Evolutionary conservation across 2,888 invertebrate genomes (phyloP), one percentile per base, ranked within the genome.

Genomic region (Folsomia candida): DNA sequence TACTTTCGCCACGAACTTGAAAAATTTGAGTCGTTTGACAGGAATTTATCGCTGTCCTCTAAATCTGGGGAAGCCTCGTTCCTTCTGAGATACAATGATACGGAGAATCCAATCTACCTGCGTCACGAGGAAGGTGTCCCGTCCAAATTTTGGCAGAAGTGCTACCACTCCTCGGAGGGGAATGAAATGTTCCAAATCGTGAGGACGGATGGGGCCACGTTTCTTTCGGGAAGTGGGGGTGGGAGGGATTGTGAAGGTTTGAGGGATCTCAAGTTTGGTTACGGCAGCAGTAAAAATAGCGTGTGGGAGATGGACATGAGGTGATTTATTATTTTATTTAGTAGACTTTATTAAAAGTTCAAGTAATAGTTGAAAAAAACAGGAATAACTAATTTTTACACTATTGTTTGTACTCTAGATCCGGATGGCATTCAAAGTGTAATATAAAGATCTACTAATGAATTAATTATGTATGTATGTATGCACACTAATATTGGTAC

Each of bases 141-240:
- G 18, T 61, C 66, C 2, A 60, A 67, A 6, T 66, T 67, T 51
- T 71, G 71, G 71, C 71, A 71, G 51, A 71, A 71, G 54, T 71
- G 71, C 60, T 25, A 24, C 64, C n/a, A 64, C 2, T 26, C 47
- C 18, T 28, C 64, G 20, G 24, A 47, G 22, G 51, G 25, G 2
- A 2, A 3, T 9, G 64, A 64, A 3, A 18, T 11, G 3, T 29
- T 64, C 18, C 68, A 68, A 24, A 28, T 71, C 18, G 37, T 71
- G 1, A 58, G 51, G 20, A 51, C 59, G 2, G 68, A 60, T 22
- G 22, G 27, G 3, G 63, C 68, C 3, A 51, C 25, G 20, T 59
- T 22, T 22, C 27, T 71, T 27, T 64, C 58, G 20, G 57, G 63
- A 1, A 51, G 26, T 1, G n/a, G n/a, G n/a, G 24, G 14, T 4